Conservation (phyloP, 1,140 invertebrate genomes). For the Drosophila miranda region DNA sequence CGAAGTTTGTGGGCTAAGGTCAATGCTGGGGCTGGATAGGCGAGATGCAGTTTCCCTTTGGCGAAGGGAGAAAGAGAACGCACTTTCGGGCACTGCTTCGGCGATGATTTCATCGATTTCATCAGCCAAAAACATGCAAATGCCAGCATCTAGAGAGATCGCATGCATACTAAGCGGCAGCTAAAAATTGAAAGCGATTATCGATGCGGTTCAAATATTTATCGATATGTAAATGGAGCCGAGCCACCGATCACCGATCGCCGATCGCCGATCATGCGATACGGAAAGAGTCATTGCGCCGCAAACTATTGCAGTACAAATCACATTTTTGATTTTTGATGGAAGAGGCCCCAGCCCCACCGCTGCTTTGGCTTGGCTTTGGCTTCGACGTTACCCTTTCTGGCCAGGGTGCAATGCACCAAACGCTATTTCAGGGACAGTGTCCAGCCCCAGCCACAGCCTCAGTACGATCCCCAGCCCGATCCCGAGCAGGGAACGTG, state of each 20-base stretch:
- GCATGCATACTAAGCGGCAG: conserved; percentile 54
- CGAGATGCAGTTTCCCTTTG: conserved; percentile 15
- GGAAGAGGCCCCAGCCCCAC: conserved; percentile 2
- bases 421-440: conserved; percentile 44
- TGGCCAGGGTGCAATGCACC: conserved; percentile 36
- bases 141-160: conserved; percentile 18
- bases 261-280: conserved; percentile 27
- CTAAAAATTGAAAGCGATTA: conserved; percentile 57
- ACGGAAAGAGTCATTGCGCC: conserved; percentile 62
- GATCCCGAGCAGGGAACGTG: too few species aligned
- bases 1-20: conserved; percentile 36
- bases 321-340: conserved; percentile 20
- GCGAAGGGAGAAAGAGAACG: conserved; percentile 1
- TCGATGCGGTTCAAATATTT: conserved; percentile 40
- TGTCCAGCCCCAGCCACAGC: background rate
- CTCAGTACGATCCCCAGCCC: background rate
- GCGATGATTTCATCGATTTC: conserved; percentile 66
- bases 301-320: conserved; percentile 60
- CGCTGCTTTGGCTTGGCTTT: too few species aligned
- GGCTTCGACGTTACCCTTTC: background rate
- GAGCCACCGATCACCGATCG: conserved; percentile 18
- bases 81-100: conserved; percentile 8
- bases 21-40: conserved; percentile 20
- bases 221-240: conserved; percentile 46
- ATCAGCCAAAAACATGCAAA: conserved; percentile 59